These are phyloP conservation scores for Alosa alosa DNA, from an alignment of 2,113 vertebrate species.

Conservation along the genomic window DNA sequence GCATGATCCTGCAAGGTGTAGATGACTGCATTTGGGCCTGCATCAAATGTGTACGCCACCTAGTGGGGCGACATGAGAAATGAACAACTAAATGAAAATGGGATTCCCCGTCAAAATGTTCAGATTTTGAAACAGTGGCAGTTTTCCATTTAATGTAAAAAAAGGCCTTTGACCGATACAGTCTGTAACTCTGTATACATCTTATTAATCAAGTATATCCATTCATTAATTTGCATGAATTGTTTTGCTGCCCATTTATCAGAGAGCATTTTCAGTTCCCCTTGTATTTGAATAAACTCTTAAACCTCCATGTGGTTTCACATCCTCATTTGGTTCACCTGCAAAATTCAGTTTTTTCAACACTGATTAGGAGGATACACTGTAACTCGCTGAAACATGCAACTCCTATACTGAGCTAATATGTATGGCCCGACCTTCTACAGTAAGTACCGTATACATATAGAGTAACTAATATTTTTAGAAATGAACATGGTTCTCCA, in stretches of 20 bases:
- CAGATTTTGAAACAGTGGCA: not conserved
- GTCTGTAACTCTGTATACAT: not conserved
- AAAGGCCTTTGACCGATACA: not conserved
- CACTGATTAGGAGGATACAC: not conserved
- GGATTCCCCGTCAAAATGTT: not conserved
- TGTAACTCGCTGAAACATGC: too few relatives aligned
- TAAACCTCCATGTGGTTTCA: not conserved
- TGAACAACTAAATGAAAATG: not conserved
- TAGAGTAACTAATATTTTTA: not conserved
- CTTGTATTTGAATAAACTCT: not conserved
- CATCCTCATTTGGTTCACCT: not conserved
- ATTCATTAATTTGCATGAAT: not conserved
- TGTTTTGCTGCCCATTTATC: not conserved
- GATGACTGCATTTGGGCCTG: conserved; percentile 91
- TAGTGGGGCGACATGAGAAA: conserved; percentile 49
- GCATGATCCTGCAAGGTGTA: conserved; percentile 78
- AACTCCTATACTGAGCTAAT: too few relatives aligned
- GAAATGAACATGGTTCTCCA: not conserved
- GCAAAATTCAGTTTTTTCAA: not conserved
- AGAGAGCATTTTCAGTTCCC: not conserved
- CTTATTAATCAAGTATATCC: not conserved
- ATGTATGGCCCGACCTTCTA: not conserved
- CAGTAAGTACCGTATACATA: not conserved
- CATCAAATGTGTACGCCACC: conserved; percentile 93
- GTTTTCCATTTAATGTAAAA: not conserved